Evolutionary conservation across 2,797 vertebrate genomes (phyloP).

Genomic region (Pteropus rufus): DNA sequence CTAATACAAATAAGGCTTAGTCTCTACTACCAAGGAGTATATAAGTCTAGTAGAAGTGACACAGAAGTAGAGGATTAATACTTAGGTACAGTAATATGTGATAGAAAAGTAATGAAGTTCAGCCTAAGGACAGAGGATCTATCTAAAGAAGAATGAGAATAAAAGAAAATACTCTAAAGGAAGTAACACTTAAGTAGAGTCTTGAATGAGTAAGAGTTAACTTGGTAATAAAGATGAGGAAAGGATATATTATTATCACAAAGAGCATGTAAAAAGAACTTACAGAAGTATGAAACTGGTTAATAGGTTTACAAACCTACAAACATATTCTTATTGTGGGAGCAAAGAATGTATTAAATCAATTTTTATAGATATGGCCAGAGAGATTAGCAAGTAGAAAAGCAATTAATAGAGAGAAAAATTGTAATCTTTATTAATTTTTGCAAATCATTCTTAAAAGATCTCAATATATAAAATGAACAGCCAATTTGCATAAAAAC

Average conservation of each 20-base stretch:
- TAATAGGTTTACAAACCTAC: not conserved
- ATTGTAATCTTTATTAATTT: not conserved
- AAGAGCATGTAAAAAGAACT: not conserved
- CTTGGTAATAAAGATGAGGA: not conserved
- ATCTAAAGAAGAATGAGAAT: not conserved
- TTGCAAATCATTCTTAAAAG: not conserved
- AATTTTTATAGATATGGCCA: not conserved
- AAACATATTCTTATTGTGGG: not conserved
- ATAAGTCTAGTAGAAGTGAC: not conserved
- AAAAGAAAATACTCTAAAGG: not conserved
- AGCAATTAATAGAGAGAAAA: not conserved
- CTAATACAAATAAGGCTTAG: not conserved
- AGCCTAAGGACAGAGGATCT: not conserved
- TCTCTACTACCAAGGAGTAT: not conserved
- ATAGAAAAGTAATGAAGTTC: not conserved
- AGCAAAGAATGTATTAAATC: not conserved
- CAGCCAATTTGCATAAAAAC: not conserved
- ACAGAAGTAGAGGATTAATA: not conserved
- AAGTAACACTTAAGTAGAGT: not conserved
- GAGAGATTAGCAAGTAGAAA: not conserved
- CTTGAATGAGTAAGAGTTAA: not conserved
- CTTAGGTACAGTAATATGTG: not conserved
- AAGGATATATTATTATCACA: not conserved
- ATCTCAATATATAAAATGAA: not conserved
- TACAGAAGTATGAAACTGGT: not conserved